phyloP scores from a whole-genome alignment of 2,797 vertebrate genomes.

The Moxostoma hubbsi region DNA sequence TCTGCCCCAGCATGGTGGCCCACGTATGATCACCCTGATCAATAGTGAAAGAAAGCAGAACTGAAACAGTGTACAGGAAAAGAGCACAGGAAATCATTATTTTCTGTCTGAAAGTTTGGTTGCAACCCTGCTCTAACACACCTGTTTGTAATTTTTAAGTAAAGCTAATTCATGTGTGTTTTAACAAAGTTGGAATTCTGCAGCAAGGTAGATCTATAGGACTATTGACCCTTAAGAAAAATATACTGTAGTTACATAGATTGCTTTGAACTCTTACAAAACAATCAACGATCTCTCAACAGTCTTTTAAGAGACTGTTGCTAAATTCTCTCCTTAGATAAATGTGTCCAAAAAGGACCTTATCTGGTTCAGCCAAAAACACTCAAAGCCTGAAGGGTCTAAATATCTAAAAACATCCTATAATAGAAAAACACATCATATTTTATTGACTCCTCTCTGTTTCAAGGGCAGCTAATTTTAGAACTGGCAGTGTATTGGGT shows the following conservation, averaged over 20 bases:
- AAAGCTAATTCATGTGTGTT: conserved; percentile 36
- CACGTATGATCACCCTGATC: conserved; percentile 72
- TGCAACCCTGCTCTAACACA: background rate
- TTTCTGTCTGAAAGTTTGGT: background rate
- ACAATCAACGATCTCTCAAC: background rate
- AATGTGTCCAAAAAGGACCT: background rate
- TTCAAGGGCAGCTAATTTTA: conserved; percentile 43
- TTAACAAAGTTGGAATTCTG: conserved; percentile 34
- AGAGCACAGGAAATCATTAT: conserved; percentile 13
- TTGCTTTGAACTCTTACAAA: conserved; percentile 24
- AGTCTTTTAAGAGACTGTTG: background rate
- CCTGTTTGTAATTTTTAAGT: too few species aligned
- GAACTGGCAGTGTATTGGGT: conserved; percentile 14
- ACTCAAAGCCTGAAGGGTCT: conserved; percentile 11
- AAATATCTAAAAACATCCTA: conserved; percentile 47
- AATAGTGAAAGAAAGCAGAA: background rate
- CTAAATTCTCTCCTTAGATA: background rate
- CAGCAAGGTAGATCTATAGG: background rate
- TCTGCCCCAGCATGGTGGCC: conserved; percentile 75
- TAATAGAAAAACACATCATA: background rate
- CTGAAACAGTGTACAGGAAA: conserved; percentile 32
- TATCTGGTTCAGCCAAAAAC: conserved; percentile 16
- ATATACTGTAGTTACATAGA: conserved; percentile 20
- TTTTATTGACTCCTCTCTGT: conserved; percentile 3
- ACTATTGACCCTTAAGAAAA: conserved; percentile 1